Evolutionary conservation across 1,140 invertebrate species (phyloP).

Genomic region (Patella vulgata): DNA sequence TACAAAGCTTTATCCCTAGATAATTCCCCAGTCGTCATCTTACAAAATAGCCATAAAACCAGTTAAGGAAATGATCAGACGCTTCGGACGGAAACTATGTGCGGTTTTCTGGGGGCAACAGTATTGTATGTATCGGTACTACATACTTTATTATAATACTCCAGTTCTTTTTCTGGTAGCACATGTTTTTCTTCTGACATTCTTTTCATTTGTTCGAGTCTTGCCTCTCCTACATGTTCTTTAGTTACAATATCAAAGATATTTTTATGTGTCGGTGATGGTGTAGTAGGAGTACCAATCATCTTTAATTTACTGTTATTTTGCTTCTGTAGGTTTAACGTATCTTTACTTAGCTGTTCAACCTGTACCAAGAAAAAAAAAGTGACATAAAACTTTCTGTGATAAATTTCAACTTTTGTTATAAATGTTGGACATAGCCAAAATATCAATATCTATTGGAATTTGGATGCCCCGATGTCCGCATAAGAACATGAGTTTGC

Average conservation of each 20-base stretch:
- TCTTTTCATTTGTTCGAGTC: conserved; percentile 52
- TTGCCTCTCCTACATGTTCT: conserved; percentile 42
- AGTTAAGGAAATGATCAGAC: too few relatives aligned
- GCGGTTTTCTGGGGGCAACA: too few relatives aligned
- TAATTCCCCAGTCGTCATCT: too few relatives aligned
- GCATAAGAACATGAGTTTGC: too few relatives aligned
- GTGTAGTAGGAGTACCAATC: neutral
- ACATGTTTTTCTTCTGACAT: conserved; percentile 44
- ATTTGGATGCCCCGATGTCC: too few relatives aligned
- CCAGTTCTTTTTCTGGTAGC: conserved; percentile 35
- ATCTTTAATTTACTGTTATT: conserved; percentile 1
- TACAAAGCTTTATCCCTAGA: too few relatives aligned
- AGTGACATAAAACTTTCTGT: neutral
- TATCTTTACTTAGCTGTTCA: conserved; percentile 11
- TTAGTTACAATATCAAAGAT: conserved; percentile 23
- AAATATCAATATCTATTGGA: too few relatives aligned
- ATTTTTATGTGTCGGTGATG: neutral
- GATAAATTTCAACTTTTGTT: too few relatives aligned
- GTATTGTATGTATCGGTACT: too few relatives aligned
- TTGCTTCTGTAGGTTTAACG: conserved; percentile 1
- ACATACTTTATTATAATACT: conserved; percentile 48
- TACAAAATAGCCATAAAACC: too few relatives aligned
- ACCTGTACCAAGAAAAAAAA: conserved; percentile 10
- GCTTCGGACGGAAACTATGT: too few relatives aligned
- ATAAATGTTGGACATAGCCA: too few relatives aligned